These are phyloP conservation scores for Xiphophorus hellerii DNA, from an alignment of 2,113 vertebrate genomes.

Conservation along the genomic window DNA sequence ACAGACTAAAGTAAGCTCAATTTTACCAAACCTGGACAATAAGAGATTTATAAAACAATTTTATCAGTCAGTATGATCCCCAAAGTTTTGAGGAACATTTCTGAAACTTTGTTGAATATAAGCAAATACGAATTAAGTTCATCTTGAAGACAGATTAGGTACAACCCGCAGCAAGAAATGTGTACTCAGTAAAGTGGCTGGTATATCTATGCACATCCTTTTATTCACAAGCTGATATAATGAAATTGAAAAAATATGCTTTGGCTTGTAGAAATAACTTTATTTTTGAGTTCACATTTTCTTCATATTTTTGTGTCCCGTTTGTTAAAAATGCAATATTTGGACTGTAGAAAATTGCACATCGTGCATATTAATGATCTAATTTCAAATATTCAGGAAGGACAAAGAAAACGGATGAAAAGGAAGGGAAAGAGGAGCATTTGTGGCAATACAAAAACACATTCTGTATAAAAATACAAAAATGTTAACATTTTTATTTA, in stretches of 20 bases:
- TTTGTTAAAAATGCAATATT: conserved; percentile 11
- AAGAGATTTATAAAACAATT: neutral
- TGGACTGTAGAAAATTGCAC: conserved; percentile 4
- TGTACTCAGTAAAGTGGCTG: neutral
- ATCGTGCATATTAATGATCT: conserved; percentile 20
- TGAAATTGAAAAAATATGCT: neutral
- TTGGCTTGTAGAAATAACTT: neutral
- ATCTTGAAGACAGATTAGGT: no score
- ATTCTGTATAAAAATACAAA: neutral
- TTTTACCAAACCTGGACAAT: neutral
- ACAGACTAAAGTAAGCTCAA: neutral
- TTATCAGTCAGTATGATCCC: no score
- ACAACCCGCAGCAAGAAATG: no score
- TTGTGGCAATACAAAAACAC: neutral
- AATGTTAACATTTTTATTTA: neutral
- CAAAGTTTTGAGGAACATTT: neutral
- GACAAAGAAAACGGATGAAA: neutral
- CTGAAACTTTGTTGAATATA: neutral
- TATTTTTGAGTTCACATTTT: neutral
- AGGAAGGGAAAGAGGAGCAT: neutral
- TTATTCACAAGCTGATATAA: neutral
- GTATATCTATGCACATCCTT: neutral
- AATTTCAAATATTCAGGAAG: conserved; percentile 20
- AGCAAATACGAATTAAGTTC: neutral
- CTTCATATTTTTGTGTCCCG: neutral